Evolutionary conservation across 2,888 invertebrate genomes (phyloP), one percentile per base, ranked within the genome.

Genomic region (Disparrhopalites patrizii): DNA sequence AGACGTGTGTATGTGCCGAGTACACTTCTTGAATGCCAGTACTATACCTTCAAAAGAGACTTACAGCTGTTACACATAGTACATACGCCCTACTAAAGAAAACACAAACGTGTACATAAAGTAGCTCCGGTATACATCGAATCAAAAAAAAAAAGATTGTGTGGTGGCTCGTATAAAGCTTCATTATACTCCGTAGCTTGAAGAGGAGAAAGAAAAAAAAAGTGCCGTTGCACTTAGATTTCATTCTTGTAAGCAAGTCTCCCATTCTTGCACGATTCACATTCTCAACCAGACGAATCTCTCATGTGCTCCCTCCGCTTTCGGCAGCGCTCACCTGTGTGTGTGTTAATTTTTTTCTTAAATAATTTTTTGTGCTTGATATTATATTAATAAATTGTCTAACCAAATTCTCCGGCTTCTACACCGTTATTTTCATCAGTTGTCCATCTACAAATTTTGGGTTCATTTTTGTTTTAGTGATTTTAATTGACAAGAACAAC

Each of bases 161-260:
- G 47, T 20, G 23, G 23, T 47, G n/a, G 47, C 5, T 47, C 20
- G 8, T 47, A 47, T 47, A 47, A 47, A 47, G 47, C 20, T 25
- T 47, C 25, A 25, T 7, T 23, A 25, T 25, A 47, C 25, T 47
- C 47, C 47, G 25, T 47, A 47, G 47, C 47, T 47, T 23, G 20
- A 20, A 47, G 47, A 3, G 25, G 56, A n/a, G n/a, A n/a, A n/a
- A n/a, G n/a, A n/a, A n/a, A n/a, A 28, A 52, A 51, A 63, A 63
- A 63, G 63, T 63, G 25, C 63, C 63, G 63, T 63, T 63, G 63
- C 30, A 55, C 56, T 55, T 54, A 54, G 31, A 30, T 54, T 54
- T 54, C 54, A 54, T 54, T 54, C 54, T 54, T 57, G 57, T 36
- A 56, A 56, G 38, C 13, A 13, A 18, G 10, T 10, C 2, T 20